Conservation (phyloP, 2,888 invertebrate species). For the Pseudanteris insignis region DNA sequence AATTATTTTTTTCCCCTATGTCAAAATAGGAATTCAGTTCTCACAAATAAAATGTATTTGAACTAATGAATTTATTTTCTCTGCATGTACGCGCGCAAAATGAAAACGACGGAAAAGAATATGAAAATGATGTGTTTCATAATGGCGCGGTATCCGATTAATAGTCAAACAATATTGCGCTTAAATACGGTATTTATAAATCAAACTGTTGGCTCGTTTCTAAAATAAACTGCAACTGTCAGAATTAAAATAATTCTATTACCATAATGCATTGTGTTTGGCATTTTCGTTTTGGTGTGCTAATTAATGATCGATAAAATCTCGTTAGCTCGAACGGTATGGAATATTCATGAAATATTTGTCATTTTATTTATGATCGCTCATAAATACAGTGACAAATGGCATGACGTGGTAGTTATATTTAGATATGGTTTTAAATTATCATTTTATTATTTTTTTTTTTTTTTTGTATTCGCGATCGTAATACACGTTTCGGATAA, state of each 20-base stretch:
- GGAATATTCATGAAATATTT: slow-evolving; percentile 37
- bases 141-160: too few relatives aligned
- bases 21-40: too few relatives aligned
- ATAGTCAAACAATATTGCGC: neutral
- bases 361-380: slow-evolving; percentile 26
- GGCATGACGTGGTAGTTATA: slow-evolving; percentile 15
- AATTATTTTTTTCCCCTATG: too few relatives aligned
- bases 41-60: neutral
- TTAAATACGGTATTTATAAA: slow-evolving; percentile 8
- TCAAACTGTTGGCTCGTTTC: slow-evolving; percentile 16
- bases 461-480: slow-evolving; percentile 7
- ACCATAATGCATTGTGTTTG: slow-evolving; percentile 26
- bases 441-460: slow-evolving; percentile 25
- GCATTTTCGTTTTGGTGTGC: slow-evolving; percentile 27
- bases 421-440: slow-evolving; percentile 23
- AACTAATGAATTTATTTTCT: too few relatives aligned
- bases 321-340: slow-evolving; percentile 24
- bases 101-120: too few relatives aligned
- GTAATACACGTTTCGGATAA: slow-evolving; percentile 14
- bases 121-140: too few relatives aligned
- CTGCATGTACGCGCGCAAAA: too few relatives aligned
- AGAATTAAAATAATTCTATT: slow-evolving; percentile 34
- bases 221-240: slow-evolving; percentile 29
- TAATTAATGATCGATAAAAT: slow-evolving; percentile 41
- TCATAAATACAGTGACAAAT: slow-evolving; percentile 33